A percentile compares a stretch with the other conserved stretches of the same genome.
These are phyloP conservation scores for Merluccius polli DNA, from an alignment of 2,797 vertebrate genomes.

Conservation along the genomic window DNA sequence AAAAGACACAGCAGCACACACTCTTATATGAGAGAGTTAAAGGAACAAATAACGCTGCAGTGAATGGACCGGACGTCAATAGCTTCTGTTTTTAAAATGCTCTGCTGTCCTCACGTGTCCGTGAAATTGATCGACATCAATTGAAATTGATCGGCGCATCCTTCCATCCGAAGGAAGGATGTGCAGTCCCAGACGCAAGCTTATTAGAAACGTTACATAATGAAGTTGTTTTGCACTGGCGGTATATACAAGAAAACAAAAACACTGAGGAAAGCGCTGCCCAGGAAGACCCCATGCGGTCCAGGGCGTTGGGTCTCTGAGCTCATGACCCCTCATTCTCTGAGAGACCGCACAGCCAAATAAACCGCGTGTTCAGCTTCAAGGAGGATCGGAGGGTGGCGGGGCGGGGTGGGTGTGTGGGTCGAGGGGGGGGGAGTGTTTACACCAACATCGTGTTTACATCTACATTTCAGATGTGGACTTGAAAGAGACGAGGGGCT, in stretches of 20 bases:
- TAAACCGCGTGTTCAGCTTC: constrained; percentile 45
- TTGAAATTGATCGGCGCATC: too few species aligned
- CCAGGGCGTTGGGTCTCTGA: constrained; percentile 37
- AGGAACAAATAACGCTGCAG: too few species aligned
- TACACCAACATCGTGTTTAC: constrained; percentile 65
- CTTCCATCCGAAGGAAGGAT: not conserved
- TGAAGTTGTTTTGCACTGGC: too few species aligned
- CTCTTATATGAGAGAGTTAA: too few species aligned
- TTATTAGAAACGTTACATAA: not conserved
- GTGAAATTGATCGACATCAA: too few species aligned
- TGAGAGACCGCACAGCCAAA: constrained; percentile 43
- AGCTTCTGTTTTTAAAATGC: not conserved
- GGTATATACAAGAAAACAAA: not conserved
- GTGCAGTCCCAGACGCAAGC: not conserved
- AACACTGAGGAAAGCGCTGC: not conserved
- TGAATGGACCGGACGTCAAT: not conserved
- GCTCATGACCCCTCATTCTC: constrained; percentile 26
- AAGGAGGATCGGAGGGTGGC: constrained; percentile 19
- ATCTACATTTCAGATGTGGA: constrained; percentile 67
- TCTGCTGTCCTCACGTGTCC: not conserved
- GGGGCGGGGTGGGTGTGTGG: too few species aligned
- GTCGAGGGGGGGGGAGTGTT: constrained; percentile 58
- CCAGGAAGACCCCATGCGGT: constrained; percentile 27
- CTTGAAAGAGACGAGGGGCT: constrained; percentile 70
- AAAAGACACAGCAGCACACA: not conserved